These are phyloP conservation scores for Pecten maximus DNA, from an alignment of 2,888 invertebrate species.

Conservation along the genomic window DNA sequence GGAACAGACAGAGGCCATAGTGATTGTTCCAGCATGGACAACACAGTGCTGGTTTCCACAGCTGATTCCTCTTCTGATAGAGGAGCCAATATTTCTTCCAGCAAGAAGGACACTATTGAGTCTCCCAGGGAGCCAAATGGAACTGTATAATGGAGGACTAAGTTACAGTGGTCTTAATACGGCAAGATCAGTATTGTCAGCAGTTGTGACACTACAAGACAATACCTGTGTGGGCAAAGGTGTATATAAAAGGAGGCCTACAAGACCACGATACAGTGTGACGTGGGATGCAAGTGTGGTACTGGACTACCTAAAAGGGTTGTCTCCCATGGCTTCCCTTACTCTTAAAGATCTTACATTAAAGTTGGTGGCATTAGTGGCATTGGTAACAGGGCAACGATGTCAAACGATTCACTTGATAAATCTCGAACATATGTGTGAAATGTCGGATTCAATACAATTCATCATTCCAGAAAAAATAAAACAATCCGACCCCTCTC, in stretches of 20 bases:
- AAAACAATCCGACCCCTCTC: background rate
- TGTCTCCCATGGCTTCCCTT: background rate
- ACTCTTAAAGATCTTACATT: background rate
- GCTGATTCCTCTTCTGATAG: slow-evolving; percentile 43
- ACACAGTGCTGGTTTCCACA: slow-evolving; percentile 58
- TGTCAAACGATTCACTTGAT: background rate
- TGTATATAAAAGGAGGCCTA: background rate
- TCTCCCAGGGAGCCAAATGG: slow-evolving; percentile 35
- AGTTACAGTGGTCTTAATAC: background rate
- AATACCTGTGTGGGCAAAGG: background rate
- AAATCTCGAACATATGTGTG: background rate
- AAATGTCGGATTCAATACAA: background rate
- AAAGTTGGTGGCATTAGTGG: background rate
- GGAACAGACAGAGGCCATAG: slow-evolving; percentile 54
- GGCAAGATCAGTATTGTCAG: background rate
- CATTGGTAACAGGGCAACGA: background rate
- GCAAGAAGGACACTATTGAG: slow-evolving; percentile 51
- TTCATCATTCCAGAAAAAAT: background rate
- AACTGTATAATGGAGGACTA: background rate
- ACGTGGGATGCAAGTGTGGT: slow-evolving; percentile 5
- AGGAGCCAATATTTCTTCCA: slow-evolving; percentile 53
- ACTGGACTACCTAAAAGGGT: background rate
- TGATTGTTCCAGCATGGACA: slow-evolving; percentile 54
- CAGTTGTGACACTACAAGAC: background rate
- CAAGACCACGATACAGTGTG: background rate